Conservation (phyloP, 2,113 vertebrate genomes). For the Elachura formosa region DNA sequence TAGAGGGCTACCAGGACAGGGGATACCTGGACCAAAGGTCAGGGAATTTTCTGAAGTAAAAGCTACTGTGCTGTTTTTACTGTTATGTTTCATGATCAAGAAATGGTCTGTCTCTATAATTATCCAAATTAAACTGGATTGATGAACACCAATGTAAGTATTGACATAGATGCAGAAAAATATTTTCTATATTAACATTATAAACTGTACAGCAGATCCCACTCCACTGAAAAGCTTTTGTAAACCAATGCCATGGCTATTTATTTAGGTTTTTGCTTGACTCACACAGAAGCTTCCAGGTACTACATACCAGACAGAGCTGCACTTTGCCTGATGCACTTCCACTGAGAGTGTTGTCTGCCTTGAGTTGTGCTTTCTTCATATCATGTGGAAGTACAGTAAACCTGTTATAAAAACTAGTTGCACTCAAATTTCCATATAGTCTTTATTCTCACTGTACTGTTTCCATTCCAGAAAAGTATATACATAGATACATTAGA, state of each 20-base stretch:
- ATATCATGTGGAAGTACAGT: neutral
- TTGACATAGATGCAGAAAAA: neutral
- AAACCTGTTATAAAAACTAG: neutral
- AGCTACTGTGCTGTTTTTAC: neutral
- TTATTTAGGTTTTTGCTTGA: neutral
- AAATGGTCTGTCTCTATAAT: neutral
- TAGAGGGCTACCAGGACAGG: conserved; percentile 80
- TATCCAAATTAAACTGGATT: neutral
- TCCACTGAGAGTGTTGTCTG: neutral
- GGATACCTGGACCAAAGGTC: conserved; percentile 85
- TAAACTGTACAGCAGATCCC: neutral
- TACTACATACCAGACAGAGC: neutral
- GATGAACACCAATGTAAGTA: neutral
- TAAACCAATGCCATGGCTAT: neutral
- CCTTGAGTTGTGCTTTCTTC: neutral
- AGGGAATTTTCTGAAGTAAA: conserved; percentile 8
- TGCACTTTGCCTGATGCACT: neutral
- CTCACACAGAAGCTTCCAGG: neutral
- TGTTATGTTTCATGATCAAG: neutral
- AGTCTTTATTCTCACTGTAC: neutral
- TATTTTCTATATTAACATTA: neutral
- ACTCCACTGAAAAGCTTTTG: neutral
- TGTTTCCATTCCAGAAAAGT: neutral
- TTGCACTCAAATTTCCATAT: neutral
- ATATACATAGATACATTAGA: neutral